phyloP scores from a whole-genome alignment of 2,113 vertebrate genomes.

The Vireo altiloquus region DNA sequence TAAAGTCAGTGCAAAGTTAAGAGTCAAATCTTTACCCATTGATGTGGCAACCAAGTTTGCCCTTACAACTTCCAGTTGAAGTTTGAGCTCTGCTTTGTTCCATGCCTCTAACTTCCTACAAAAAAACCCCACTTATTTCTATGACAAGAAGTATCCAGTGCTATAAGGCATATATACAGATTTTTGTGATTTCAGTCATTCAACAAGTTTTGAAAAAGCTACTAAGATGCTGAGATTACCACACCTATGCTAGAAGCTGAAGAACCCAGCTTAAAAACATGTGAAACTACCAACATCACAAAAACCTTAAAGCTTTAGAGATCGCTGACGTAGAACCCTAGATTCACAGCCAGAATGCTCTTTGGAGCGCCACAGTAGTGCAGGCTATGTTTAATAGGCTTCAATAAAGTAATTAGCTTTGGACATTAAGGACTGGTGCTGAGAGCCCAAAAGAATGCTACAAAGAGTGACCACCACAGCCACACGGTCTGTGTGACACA shows the following conservation, averaged over 20 bases:
- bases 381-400: background rate
- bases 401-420: background rate
- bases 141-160: background rate
- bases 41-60: background rate
- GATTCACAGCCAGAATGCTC: background rate
- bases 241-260: background rate
- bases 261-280: background rate
- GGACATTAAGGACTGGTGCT: background rate
- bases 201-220: background rate
- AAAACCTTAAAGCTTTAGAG: background rate
- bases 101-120: background rate
- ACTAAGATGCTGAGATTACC: background rate
- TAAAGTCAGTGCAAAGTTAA: background rate
- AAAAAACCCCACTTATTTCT: accelerated
- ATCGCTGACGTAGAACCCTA: background rate
- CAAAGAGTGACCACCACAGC: background rate
- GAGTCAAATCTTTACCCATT: background rate
- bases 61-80: background rate
- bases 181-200: background rate
- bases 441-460: background rate
- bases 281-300: background rate
- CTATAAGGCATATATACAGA: background rate
- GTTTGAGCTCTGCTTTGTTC: background rate
- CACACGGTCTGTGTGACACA: accelerated
- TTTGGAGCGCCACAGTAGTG: background rate